A percentile compares a stretch with the other conserved stretches of the same genome.
phyloP scores from a whole-genome alignment of 2,113 vertebrate species.

The Ariopsis seemanni region DNA sequence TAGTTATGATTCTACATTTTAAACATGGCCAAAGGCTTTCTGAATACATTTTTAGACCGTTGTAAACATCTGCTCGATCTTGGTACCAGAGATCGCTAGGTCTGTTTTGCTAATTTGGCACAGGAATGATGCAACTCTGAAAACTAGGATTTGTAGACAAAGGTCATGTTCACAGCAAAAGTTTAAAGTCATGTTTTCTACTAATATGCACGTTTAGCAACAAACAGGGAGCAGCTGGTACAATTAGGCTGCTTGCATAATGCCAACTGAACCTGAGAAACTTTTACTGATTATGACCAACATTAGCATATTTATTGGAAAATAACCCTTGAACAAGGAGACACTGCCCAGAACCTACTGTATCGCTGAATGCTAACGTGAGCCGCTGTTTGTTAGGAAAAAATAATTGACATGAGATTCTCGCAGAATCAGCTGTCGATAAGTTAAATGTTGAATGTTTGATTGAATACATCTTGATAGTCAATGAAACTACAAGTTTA shows the following conservation, averaged over 20 bases:
- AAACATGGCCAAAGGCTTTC: slow-evolving; percentile 12
- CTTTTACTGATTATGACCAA: background rate
- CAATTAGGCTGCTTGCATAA: background rate
- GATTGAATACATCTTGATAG: background rate
- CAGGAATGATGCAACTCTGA: background rate
- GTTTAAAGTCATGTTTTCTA: background rate
- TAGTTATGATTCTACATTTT: slow-evolving; percentile 29
- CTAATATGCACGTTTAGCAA: background rate
- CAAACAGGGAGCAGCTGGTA: background rate
- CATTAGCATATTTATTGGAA: background rate
- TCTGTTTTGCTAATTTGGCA: background rate
- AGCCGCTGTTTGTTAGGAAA: background rate
- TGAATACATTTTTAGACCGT: slow-evolving; percentile 18
- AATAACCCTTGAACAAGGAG: background rate
- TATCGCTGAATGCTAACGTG: background rate
- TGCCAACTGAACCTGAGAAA: background rate
- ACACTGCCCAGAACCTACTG: background rate
- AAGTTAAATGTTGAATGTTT: background rate
- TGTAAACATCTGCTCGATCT: slow-evolving; percentile 18
- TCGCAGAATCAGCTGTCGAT: background rate
- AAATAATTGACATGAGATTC: background rate
- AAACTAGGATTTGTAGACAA: background rate
- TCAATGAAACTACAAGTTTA: background rate
- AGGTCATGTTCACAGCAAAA: background rate
- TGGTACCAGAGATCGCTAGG: background rate